A percentile compares a stretch with the other conserved stretches of the same genome.
Evolutionary conservation across 2,113 vertebrate species (phyloP).

Genomic region (Oxyruncus cristatus): DNA sequence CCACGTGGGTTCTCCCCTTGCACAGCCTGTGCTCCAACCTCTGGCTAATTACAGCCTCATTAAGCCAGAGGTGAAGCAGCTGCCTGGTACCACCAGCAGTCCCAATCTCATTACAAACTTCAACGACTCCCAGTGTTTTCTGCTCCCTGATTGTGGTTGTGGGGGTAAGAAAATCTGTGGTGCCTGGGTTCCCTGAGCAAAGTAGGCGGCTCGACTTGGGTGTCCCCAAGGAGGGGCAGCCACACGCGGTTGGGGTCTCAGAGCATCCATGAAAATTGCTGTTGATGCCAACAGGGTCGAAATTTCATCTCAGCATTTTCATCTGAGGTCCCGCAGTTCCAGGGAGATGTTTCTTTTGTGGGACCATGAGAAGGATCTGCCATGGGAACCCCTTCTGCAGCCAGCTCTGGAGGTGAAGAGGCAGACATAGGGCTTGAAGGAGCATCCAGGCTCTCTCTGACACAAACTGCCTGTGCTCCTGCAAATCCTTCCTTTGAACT

Average conservation of each 20-base stretch:
- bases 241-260: rapidly evolving
- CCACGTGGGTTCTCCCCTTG: neutral
- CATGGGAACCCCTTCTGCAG: neutral
- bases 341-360: neutral
- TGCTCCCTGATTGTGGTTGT: neutral
- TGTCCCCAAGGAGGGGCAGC: rapidly evolving
- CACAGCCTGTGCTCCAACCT: neutral
- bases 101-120: neutral
- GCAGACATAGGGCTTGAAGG: neutral
- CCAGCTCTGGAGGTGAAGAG: neutral
- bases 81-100: neutral
- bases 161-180: neutral
- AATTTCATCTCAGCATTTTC: neutral
- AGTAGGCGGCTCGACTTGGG: neutral
- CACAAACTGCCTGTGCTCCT: neutral
- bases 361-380: neutral
- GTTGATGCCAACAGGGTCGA: rapidly evolving
- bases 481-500: neutral
- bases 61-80: neutral
- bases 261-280: neutral
- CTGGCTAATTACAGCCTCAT: neutral
- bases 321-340: rapidly evolving
- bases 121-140: rapidly evolving
- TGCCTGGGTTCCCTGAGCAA: rapidly evolving
- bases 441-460: neutral